Base-by-base conservation (phyloP, 2,888 invertebrate species). In the Drosophila mettleri region DNA sequence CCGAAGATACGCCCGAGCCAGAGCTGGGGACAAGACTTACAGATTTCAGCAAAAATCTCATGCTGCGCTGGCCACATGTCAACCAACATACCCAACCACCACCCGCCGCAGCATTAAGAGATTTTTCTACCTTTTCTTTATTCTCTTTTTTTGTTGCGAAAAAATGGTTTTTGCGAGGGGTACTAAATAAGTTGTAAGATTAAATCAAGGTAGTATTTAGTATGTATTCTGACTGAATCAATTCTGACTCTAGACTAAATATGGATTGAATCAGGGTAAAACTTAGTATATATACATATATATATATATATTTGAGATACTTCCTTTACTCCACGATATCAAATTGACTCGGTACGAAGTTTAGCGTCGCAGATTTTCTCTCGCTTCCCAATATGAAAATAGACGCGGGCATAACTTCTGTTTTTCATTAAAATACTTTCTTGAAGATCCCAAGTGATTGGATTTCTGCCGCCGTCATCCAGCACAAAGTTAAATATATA, bases 21-120 rank as follows among this genome's bases (percentile, higher is more conserved):
- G 53, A 52, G 29, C 29, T 16, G 16, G 53, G 34, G 27, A 29
- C 14, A 75, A 9, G 43, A 45, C 43, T 29, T 48, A 53, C 59
- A 65, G 68, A 86, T 71, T 69, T 86, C 71, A 74, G 76, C 74
- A 80, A 62, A 78, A 86, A 74, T 83, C 88, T 69, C 86, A 74
- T 76, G 88, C 86, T 88, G 88, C 84, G 83, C 71, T 77, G 70
- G 57, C 75, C 79, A 61, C 74, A 69, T 69, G 64, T 65, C 83
- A 62, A 27, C 64, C 48, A 43, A 36, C 22, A 31, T 8, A 24
- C 33, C 22, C 61, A 64, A 38, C 68, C 67, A 74, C 81, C 80
- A 64, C 65, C 58, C 58, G 63, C 29, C 39, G 31, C 41, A 43
- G 48, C 57, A 52, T 71, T 66, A 58, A 49, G 36, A 41, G 48